Base-by-base conservation (phyloP, 2,797 vertebrate species). In the Hafferia zeledoni region DNA sequence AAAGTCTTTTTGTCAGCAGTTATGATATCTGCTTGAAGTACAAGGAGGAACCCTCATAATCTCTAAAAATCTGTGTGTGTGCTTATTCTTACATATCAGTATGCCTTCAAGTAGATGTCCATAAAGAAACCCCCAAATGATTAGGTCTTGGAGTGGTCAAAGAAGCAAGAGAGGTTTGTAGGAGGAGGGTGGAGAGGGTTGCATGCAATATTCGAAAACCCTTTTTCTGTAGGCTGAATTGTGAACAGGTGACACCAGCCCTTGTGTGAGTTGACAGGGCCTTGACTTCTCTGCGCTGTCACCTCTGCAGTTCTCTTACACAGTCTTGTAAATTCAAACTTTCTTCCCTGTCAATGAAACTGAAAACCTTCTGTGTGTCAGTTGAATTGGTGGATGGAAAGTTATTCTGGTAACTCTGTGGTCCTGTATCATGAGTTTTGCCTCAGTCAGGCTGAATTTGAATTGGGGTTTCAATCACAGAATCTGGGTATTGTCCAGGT, bases 161-260 rank as follows among this genome's bases (percentile, higher is more conserved):
- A 59, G 31, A 89, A 28, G 22, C 3, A 1, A 28, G 37, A 57
- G 39, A 30, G 35, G 11, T 35, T 64, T 78, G 37, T 74, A 44
- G 7, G 3, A 25, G 53, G 41, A 57, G 27, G 18, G 14, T 31
- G 25, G 15, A 20, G n/a, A 28, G 20, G 30, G 39, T 57, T 81
- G 17, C 33, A 30, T 14, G 68, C 3, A 17, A 13, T n/a, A 90
- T 90, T 89, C 15, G 8, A 24, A 81, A 60, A 9, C 41, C 28
- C 2, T 0, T 55, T 93, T 78, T 74, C 6, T 4, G 43, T 53
- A 57, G n/a, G 27, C 50, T 67, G 61, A 33, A 8, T 7, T 83
- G 46, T n/a, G 56, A 23, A 9, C 35, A 41, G 43, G 10, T 7
- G 11, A 30, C 0, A 0, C 17, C 31, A 68, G 16, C 22, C n/a